Conservation (phyloP, 64 coral and sea anemone species). For the Porites australiensis region DNA sequence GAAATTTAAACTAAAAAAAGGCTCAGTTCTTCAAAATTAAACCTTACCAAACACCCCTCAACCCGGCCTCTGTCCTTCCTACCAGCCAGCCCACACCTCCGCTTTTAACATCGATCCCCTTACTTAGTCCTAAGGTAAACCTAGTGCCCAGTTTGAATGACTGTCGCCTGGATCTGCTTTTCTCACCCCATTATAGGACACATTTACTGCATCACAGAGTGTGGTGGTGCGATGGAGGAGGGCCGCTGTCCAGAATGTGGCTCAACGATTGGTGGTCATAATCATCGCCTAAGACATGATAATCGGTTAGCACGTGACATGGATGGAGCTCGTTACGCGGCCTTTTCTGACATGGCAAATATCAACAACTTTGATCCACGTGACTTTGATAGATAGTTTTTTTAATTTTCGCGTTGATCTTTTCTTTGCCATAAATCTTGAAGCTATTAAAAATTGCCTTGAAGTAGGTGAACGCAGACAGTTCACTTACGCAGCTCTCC, state of each 20-base stretch:
- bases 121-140: too few species aligned
- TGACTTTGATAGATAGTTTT: neutral
- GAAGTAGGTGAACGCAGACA: too few species aligned
- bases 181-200: conserved; percentile 30
- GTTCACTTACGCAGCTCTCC: too few species aligned
- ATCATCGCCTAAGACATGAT: conserved; percentile 38
- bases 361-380: conserved; percentile 41
- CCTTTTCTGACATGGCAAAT: conserved; percentile 42
- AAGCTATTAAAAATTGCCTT: too few species aligned
- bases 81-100: too few species aligned
- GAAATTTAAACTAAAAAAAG: too few species aligned
- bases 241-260: conserved; percentile 69
- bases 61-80: too few species aligned
- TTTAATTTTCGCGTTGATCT: too few species aligned
- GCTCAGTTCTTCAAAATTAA: too few species aligned
- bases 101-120: too few species aligned
- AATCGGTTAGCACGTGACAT: conserved; percentile 63
- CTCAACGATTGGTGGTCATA: conserved; percentile 52
- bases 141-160: neutral
- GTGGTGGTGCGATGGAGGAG: conserved; percentile 77
- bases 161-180: neutral
- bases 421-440: too few species aligned
- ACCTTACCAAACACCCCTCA: too few species aligned
- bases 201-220: conserved; percentile 76
- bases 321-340: conserved; percentile 72